Evolutionary conservation across 2,113 vertebrate species (phyloP).

Genomic region (Anser cygnoides): DNA sequence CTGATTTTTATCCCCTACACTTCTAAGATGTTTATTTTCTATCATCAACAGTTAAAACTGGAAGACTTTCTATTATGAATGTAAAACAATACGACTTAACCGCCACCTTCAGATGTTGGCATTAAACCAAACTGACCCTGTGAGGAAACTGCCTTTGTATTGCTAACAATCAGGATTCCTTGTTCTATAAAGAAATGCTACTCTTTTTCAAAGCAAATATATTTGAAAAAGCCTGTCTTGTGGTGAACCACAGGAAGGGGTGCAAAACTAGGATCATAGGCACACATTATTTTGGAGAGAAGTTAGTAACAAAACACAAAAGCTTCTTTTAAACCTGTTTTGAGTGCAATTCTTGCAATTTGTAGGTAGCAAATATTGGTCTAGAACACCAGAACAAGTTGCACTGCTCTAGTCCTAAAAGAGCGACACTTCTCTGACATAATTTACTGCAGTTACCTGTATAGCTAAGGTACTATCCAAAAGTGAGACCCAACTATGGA

Average conservation of each 20-base stretch:
- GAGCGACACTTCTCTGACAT: background rate
- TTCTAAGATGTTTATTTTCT: background rate
- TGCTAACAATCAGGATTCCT: background rate
- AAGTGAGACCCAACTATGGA: background rate
- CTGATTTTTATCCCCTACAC: background rate
- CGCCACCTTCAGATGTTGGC: background rate
- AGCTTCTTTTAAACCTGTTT: background rate
- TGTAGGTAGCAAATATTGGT: background rate
- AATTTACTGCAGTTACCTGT: background rate
- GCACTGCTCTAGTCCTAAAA: background rate
- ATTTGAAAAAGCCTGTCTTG: background rate
- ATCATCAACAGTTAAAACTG: background rate
- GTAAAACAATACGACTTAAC: background rate
- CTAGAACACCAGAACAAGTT: background rate
- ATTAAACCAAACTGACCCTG: background rate
- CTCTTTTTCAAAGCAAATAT: background rate
- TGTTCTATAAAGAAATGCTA: background rate
- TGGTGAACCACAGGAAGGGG: background rate
- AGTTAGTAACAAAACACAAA: background rate
- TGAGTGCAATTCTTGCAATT: background rate
- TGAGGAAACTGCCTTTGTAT: background rate
- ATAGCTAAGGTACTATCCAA: background rate
- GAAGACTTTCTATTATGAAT: background rate
- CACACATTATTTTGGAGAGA: background rate
- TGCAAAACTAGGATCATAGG: accelerated